Evolutionary conservation across 1,140 invertebrate species (phyloP).

Genomic region (Lepeophtheirus salmonis): DNA sequence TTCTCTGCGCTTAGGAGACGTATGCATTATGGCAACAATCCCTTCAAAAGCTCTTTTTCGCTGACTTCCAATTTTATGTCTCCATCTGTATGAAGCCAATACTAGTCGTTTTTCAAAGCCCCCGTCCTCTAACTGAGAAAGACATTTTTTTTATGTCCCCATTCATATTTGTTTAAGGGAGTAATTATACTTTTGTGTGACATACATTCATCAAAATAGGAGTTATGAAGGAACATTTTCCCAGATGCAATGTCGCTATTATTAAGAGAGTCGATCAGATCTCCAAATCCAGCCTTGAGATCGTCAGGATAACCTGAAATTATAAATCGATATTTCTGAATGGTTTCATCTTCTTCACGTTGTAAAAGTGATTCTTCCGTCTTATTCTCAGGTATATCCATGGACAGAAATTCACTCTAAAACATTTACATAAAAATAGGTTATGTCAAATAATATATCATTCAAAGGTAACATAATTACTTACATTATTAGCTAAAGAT

Average conservation of each 20-base stretch:
- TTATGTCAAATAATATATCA: too few relatives aligned
- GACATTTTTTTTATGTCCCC: constrained; percentile 41
- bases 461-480: too few relatives aligned
- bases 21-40: constrained; percentile 47
- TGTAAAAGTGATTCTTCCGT: too few relatives aligned
- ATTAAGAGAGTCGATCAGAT: too few relatives aligned
- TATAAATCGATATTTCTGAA: too few relatives aligned
- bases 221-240: constrained; percentile 61
- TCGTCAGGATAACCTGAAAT: too few relatives aligned
- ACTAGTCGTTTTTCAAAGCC: constrained; percentile 13
- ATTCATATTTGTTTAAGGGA: constrained; percentile 54
- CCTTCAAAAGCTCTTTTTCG: constrained; percentile 41
- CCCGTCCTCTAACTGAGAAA: not conserved
- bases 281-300: too few relatives aligned
- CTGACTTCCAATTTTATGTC: constrained; percentile 28
- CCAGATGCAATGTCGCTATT: constrained; percentile 64
- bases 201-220: constrained; percentile 48
- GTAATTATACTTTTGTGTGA: constrained; percentile 29
- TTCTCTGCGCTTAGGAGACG: constrained; percentile 37
- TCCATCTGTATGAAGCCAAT: constrained; percentile 39
- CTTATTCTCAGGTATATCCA: constrained; percentile 18
- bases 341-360: too few relatives aligned
- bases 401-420: too few relatives aligned
- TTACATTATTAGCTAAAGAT: too few relatives aligned
- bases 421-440: too few relatives aligned